Evolutionary conservation across 2,797 vertebrate genomes (phyloP).

Genomic region (Serranus cabrilla): DNA sequence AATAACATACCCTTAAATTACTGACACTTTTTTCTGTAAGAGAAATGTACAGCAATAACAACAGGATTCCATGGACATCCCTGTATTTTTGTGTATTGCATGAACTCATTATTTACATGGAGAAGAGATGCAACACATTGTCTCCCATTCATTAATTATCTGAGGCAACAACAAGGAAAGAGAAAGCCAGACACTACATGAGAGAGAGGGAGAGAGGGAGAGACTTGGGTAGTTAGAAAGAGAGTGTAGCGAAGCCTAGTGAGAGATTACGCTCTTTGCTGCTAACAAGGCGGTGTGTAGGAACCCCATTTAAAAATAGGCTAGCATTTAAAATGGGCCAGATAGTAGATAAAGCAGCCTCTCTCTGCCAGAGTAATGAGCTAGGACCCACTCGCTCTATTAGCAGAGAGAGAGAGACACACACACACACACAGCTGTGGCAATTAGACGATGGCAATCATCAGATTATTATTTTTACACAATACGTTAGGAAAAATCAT

Average conservation of each 20-base stretch:
- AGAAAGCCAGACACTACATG: slow-evolving; percentile 36
- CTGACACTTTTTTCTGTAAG: neutral
- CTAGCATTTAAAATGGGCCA: slow-evolving; percentile 81
- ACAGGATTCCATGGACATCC: neutral
- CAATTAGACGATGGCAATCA: slow-evolving; percentile 72
- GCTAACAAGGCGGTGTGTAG: slow-evolving; percentile 68
- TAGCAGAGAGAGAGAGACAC: slow-evolving; percentile 46
- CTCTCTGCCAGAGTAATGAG: slow-evolving; percentile 81
- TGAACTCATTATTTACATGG: slow-evolving; percentile 32
- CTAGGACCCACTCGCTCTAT: slow-evolving; percentile 67
- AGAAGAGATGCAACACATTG: slow-evolving; percentile 20
- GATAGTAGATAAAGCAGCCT: slow-evolving; percentile 81
- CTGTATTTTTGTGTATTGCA: slow-evolving; percentile 5
- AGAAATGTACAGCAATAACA: neutral
- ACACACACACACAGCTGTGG: slow-evolving; percentile 55
- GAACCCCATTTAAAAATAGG: slow-evolving; percentile 82
- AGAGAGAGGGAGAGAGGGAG: slow-evolving; percentile 26
- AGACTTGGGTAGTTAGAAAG: slow-evolving; percentile 42
- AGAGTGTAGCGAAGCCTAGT: slow-evolving; percentile 44
- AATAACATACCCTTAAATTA: neutral
- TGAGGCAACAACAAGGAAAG: slow-evolving; percentile 41
- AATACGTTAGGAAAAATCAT: slow-evolving; percentile 57
- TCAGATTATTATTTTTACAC: slow-evolving; percentile 73
- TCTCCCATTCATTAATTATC: slow-evolving; percentile 34
- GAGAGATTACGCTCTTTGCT: slow-evolving; percentile 64